These are phyloP conservation scores for Eristalis tenax DNA, from an alignment of 2,888 invertebrate genomes.

Conservation along the genomic window DNA sequence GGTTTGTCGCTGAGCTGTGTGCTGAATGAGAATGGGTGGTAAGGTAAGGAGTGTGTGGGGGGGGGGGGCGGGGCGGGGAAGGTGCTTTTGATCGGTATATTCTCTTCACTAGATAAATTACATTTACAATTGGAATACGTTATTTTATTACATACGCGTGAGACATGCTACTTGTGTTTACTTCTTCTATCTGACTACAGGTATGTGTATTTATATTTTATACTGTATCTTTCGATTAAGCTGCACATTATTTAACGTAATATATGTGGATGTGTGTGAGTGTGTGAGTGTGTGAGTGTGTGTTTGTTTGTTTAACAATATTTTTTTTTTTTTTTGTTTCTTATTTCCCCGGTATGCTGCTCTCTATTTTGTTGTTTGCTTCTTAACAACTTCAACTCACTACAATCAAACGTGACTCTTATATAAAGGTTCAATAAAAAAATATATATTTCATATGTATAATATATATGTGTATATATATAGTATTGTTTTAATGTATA, in stretches of 20 bases:
- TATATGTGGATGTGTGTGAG: not conserved
- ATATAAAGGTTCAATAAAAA: constrained; percentile 71
- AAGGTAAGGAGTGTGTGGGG: too few relatives aligned
- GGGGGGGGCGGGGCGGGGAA: not conserved
- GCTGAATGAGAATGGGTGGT: not conserved
- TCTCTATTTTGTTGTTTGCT: constrained; percentile 25
- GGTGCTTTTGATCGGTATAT: not conserved
- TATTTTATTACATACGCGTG: constrained; percentile 37
- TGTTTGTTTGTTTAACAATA: constrained; percentile 20
- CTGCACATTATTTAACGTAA: constrained; percentile 21
- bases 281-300: constrained; percentile 1
- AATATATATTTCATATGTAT: constrained; percentile 67
- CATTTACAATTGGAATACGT: constrained; percentile 38
- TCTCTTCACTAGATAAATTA: constrained; percentile 27
- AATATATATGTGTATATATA: constrained; percentile 33
- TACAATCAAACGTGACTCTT: constrained; percentile 57
- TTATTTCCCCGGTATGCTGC: constrained; percentile 50
- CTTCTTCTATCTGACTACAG: not conserved
- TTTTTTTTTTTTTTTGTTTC: not conserved
- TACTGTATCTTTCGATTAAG: not conserved
- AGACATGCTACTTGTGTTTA: constrained; percentile 14
- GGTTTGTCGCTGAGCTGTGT: constrained; percentile 7
- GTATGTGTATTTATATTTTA: not conserved
- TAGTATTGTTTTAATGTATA: constrained; percentile 52
- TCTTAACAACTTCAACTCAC: constrained; percentile 12